Conservation (phyloP, 2,888 invertebrate genomes). For the Subacronicta megacephala region DNA sequence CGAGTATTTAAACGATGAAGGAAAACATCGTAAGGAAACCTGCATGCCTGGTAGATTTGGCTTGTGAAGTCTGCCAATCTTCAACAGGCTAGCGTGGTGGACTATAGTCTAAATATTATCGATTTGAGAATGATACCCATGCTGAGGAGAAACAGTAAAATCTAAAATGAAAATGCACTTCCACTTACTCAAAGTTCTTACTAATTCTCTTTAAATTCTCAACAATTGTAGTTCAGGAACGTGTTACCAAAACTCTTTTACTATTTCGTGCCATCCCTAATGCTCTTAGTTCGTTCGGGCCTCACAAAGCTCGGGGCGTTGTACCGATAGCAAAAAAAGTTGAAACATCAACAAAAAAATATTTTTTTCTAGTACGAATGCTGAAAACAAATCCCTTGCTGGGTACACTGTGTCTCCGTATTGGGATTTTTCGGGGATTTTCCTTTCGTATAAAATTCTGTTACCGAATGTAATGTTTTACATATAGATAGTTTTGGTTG, state of each 20-base stretch:
- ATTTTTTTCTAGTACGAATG: slow-evolving; percentile 48
- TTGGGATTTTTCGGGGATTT: slow-evolving; percentile 60
- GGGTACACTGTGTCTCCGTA: slow-evolving; percentile 45
- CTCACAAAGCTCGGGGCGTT: slow-evolving; percentile 62
- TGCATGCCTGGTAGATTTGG: too few species aligned
- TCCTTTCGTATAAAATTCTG: slow-evolving; percentile 55
- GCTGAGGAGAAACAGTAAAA: too few species aligned
- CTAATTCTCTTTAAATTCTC: slow-evolving; percentile 32
- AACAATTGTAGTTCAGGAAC: slow-evolving; percentile 32
- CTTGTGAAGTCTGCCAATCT: too few species aligned
- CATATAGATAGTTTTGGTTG: slow-evolving; percentile 43
- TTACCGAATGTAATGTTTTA: slow-evolving; percentile 37
- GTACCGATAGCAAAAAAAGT: slow-evolving; percentile 62
- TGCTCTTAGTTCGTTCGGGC: slow-evolving; percentile 62
- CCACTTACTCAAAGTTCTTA: slow-evolving; percentile 23
- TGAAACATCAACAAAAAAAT: slow-evolving; percentile 57
- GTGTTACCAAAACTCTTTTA: slow-evolving; percentile 36
- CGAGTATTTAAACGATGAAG: too few species aligned
- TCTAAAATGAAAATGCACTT: background rate
- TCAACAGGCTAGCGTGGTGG: too few species aligned
- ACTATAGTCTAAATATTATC: too few species aligned
- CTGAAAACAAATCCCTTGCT: slow-evolving; percentile 54
- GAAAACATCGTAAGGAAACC: too few species aligned
- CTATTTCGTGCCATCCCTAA: slow-evolving; percentile 60
- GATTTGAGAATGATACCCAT: too few species aligned